Evolutionary conservation across 2,888 invertebrate genomes (phyloP), one percentile per base, ranked within the genome.

Genomic region (Latrodectus hesperus): DNA sequence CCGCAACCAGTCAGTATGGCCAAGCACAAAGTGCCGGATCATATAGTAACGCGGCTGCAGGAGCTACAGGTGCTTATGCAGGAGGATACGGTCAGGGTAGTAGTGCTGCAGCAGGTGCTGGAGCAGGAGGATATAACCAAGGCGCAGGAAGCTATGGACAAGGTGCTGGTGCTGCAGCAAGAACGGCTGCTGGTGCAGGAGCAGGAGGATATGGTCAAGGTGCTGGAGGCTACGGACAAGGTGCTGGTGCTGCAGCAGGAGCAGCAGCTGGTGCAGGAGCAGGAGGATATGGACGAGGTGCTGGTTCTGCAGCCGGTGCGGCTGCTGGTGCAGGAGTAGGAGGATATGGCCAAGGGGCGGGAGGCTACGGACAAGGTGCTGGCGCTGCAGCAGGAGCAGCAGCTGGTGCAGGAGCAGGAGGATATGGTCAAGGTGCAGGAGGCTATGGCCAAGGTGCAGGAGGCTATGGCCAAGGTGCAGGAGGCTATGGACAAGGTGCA

Each of bases 371-470:
- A 38, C 17, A 16, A 53, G 75, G 75, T 1, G 26, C 75, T 26
- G 75, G 60, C 1, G n/a, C 10, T 11, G 64, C 22, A 26, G 55
- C 71, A 11, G 75, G 75, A 60, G 64, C 67, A 22, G 17, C 1
- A 2, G 26, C 68, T 0, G 73, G 73, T 12, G n/a, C 22, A 9
- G 73, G 55, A 53, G 52, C 73, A 16, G 73, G 52, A 17, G 52
- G 12, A 16, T 12, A n/a, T 12, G 12, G n/a, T 5, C 1, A 5
- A 16, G 17, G 17, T 3, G 67, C 16, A 10, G 16, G 16, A 17
- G 68, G 68, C 6, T 68, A 17, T n/a, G 68, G 26, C 12, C 22
- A 17, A 22, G 68, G 75, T 22, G 74, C 74, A 10, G 60, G 74
- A 53, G 22, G 60, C 12, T 14, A n/a, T 6, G 64, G 60, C 0